A percentile compares a stretch with the other conserved stretches of the same genome.
These are phyloP conservation scores for Pseudomyrmex pallidus DNA, from an alignment of 1,140 invertebrate species.

Conservation along the genomic window DNA sequence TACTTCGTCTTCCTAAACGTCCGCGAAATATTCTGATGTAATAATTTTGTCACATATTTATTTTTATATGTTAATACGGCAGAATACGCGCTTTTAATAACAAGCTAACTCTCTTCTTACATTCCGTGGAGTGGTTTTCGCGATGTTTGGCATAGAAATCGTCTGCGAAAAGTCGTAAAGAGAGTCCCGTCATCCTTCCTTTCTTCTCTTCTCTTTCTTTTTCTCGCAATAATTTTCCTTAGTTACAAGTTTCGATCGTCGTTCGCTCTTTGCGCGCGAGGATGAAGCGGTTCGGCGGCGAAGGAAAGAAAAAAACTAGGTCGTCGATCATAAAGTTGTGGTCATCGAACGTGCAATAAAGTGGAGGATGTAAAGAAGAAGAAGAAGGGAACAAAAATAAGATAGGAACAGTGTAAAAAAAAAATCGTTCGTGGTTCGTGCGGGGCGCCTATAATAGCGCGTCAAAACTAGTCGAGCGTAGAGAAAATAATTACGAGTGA, in stretches of 20 bases:
- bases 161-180: constrained; percentile 15
- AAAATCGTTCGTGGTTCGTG: background rate
- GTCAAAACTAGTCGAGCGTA: constrained; percentile 50
- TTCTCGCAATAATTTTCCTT: constrained; percentile 2
- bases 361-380: background rate
- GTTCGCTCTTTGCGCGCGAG: constrained; percentile 3
- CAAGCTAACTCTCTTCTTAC: background rate
- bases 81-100: constrained; percentile 4
- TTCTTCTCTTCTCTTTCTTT: background rate
- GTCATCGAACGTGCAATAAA: constrained; percentile 1
- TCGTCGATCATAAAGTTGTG: constrained; percentile 32
- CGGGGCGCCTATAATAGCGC: constrained; percentile 26
- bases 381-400: background rate
- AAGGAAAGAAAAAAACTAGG: constrained; percentile 21
- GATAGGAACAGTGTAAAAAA: constrained; percentile 4
- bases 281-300: background rate
- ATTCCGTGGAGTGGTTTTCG: background rate
- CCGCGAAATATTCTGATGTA: background rate
- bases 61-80: background rate
- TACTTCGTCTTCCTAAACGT: background rate
- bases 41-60: background rate
- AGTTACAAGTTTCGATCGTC: background rate
- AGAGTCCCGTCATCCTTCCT: no score
- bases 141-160: background rate
- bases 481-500: constrained; percentile 56